These are phyloP conservation scores for Anhinga anhinga DNA, from an alignment of 2,113 vertebrate species.

Conservation along the genomic window DNA sequence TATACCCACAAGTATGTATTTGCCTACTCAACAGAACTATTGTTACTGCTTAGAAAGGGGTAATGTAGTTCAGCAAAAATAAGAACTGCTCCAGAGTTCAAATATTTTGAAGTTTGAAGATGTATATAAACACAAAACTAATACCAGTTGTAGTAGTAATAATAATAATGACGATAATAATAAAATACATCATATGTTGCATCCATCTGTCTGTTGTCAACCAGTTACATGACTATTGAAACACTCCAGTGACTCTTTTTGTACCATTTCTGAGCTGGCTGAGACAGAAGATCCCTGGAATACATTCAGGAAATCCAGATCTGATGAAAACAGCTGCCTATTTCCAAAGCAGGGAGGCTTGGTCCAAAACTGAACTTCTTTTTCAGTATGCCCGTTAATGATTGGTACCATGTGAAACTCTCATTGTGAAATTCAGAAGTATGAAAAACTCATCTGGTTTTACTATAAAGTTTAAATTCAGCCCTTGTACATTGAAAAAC, in stretches of 20 bases:
- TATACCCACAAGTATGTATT: neutral
- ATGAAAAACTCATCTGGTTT: neutral
- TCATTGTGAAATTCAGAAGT: neutral
- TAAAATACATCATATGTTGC: neutral
- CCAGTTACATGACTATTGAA: neutral
- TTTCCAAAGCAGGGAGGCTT: neutral
- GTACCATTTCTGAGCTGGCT: neutral
- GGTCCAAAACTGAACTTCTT: neutral
- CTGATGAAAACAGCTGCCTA: neutral
- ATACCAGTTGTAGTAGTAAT: neutral
- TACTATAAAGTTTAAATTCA: neutral
- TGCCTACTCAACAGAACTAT: neutral
- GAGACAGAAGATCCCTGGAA: neutral
- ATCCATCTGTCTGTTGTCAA: neutral
- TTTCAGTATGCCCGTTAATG: neutral
- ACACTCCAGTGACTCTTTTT: neutral
- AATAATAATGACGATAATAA: neutral
- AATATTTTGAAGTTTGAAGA: neutral
- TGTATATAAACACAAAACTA: neutral
- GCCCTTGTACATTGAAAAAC: neutral
- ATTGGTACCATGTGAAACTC: neutral
- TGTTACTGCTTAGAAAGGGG: neutral
- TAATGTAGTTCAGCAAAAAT: neutral
- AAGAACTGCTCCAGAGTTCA: neutral
- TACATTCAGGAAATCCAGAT: neutral